A percentile compares a stretch with the other conserved stretches of the same genome.
Evolutionary conservation across 2,113 vertebrate species (phyloP).

Genomic region (Pica pica): DNA sequence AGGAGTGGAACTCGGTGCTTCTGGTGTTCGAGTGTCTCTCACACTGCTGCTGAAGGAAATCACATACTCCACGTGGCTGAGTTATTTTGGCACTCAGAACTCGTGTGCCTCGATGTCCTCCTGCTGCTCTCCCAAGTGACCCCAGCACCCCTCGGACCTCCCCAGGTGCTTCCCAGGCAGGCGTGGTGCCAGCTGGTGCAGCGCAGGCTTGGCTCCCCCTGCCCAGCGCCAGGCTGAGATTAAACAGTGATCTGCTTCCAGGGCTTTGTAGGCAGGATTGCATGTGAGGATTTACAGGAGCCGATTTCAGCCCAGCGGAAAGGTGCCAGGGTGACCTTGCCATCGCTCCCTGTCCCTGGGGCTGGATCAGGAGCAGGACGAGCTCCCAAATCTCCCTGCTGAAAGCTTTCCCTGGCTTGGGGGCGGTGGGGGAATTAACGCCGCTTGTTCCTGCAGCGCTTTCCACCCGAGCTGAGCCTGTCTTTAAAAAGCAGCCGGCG

Average conservation of each 20-base stretch:
- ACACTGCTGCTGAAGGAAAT: accelerated
- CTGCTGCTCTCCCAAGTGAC: not conserved
- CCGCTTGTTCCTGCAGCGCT: not conserved
- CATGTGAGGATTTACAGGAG: not conserved
- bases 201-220: not conserved
- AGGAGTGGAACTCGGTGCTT: not conserved
- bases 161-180: not conserved
- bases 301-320: not conserved
- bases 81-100: not conserved
- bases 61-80: accelerated
- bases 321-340: not conserved
- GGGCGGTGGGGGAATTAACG: not conserved
- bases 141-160: not conserved
- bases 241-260: not conserved
- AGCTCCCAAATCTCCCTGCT: not conserved
- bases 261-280: not conserved
- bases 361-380: not conserved
- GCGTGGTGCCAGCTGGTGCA: accelerated
- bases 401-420: not conserved
- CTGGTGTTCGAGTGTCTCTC: not conserved
- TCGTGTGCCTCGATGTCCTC: not conserved
- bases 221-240: not conserved
- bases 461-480: not conserved
- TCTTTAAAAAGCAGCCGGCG: slow-evolving; percentile 46
- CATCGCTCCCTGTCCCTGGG: accelerated